These are phyloP conservation scores for Drosophila niveifrons DNA, from an alignment of 2,888 invertebrate genomes.

Conservation along the genomic window DNA sequence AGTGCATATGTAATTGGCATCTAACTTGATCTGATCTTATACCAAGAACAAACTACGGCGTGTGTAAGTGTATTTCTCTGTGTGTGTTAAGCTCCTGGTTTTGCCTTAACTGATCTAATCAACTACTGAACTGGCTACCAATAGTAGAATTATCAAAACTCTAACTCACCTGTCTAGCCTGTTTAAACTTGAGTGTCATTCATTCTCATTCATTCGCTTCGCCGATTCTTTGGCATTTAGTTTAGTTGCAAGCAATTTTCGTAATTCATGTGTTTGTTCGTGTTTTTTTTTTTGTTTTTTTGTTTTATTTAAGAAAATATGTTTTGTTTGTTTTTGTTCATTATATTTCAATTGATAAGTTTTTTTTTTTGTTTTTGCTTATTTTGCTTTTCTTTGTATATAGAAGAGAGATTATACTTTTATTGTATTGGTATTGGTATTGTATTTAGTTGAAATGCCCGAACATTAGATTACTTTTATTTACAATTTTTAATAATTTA, in stretches of 20 bases:
- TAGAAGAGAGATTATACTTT: conserved; percentile 77
- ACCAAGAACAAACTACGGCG: conserved; percentile 14
- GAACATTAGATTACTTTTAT: conserved; percentile 63
- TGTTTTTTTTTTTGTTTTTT: conserved; percentile 20
- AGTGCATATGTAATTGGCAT: conserved; percentile 33
- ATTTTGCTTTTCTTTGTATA: conserved; percentile 55
- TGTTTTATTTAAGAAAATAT: conserved; percentile 53
- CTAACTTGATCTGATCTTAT: conserved; percentile 20
- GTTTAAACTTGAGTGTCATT: conserved; percentile 6
- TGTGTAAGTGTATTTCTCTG: background rate
- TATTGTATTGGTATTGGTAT: conserved; percentile 58
- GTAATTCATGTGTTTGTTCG: conserved; percentile 13
- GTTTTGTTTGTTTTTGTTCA: conserved; percentile 45
- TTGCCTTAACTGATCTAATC: conserved; percentile 21
- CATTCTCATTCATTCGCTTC: conserved; percentile 26
- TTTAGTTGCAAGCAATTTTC: conserved; percentile 45
- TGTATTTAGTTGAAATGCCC: conserved; percentile 66
- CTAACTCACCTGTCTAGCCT: conserved; percentile 48
- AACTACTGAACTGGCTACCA: conserved; percentile 28
- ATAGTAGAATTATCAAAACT: conserved; percentile 23
- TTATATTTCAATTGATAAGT: conserved; percentile 58
- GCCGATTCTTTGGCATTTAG: conserved; percentile 61
- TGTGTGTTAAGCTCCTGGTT: conserved; percentile 27
- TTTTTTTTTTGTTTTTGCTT: conserved; percentile 47
- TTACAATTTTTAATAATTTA: conserved; percentile 68